Evolutionary conservation across 92 coral and sea anemone genomes (phyloP).

Genomic region (Bergia sp.): DNA sequence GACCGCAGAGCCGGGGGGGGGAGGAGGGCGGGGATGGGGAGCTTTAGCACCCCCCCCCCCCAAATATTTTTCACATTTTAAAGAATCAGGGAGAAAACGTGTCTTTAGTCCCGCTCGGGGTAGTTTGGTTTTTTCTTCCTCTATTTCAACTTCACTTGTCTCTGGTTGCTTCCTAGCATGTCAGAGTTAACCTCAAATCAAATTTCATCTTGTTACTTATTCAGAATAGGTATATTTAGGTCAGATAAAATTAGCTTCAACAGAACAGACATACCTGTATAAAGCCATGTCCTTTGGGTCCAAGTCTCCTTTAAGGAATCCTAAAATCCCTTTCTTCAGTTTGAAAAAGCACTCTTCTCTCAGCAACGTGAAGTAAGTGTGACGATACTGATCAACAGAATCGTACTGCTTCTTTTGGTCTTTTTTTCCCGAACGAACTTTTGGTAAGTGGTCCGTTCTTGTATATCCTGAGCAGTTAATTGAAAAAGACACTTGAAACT

Average conservation of each 20-base stretch:
- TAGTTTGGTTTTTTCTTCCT: no score
- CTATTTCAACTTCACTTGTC: no score
- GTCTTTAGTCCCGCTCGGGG: no score
- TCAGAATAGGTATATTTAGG: neutral
- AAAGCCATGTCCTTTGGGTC: conserved; percentile 69
- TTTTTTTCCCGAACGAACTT: neutral
- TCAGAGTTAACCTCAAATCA: no score
- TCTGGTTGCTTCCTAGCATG: no score
- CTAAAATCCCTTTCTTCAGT: conserved; percentile 69
- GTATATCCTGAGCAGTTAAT: neutral
- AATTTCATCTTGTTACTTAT: neutral
- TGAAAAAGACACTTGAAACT: neutral
- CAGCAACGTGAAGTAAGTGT: conserved; percentile 69
- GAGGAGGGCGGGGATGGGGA: no score
- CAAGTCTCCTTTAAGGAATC: conserved; percentile 38
- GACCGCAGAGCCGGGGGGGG: no score
- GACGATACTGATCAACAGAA: conserved; percentile 70
- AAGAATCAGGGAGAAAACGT: no score
- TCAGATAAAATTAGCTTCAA: neutral
- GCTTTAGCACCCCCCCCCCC: no score
- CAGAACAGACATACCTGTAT: conserved; percentile 55
- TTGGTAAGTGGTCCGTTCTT: conserved; percentile 31
- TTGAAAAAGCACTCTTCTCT: conserved; percentile 89
- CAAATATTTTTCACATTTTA: no score
- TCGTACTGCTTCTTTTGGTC: conserved; percentile 37